Base-by-base conservation (phyloP, 2,888 invertebrate genomes). In the Acrobasis repandana region DNA sequence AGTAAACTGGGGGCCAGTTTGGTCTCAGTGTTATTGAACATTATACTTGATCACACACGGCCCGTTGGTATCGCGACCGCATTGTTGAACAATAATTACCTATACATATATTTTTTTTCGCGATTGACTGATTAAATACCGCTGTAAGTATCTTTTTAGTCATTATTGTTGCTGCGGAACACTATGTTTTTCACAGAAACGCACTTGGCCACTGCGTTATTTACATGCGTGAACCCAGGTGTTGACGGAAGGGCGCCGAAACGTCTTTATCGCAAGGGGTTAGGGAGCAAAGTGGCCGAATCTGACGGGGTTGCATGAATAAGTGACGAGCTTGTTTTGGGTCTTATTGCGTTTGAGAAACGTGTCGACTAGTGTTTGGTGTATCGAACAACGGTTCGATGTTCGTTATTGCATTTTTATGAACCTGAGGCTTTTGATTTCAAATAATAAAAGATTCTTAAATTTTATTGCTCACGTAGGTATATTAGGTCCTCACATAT, bases 311-410 rank as follows among this genome's bases (percentile, higher is more conserved):
- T 16, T 54, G 54, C 54, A 54, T 54, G 54, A 54, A 54, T 54
- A 54, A 54, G 54, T 54, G 38, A 54, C 14, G 33, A 54, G 54
- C 14, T 43, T 54, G 54, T 54, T 52, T 54, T 20, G 38, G 54
- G n/a, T 54, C 43, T 36, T 54, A 43, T 54, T 54, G 38, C 54
- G 54, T 54, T 54, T 54, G 54, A 20, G 20, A 36, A 54, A 54
- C 18, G 54, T 54, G 54, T 43, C 18, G 54, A 54, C 54, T 16
- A 6, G 50, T 54, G 11, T 54, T 54, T 2, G 16, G 54, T 36
- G 50, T 28, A 28, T 28, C 28, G 28, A 28, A 5, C 28, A 28
- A 5, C 15, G n/a, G 36, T 16, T 52, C 20, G 20, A 38, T 20
- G 54, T 38, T 38, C 14, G 11, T 4, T 28, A 20, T 28, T 28